Evolutionary conservation across 1,140 invertebrate genomes (phyloP).

Genomic region (Steinernema khuongi): DNA sequence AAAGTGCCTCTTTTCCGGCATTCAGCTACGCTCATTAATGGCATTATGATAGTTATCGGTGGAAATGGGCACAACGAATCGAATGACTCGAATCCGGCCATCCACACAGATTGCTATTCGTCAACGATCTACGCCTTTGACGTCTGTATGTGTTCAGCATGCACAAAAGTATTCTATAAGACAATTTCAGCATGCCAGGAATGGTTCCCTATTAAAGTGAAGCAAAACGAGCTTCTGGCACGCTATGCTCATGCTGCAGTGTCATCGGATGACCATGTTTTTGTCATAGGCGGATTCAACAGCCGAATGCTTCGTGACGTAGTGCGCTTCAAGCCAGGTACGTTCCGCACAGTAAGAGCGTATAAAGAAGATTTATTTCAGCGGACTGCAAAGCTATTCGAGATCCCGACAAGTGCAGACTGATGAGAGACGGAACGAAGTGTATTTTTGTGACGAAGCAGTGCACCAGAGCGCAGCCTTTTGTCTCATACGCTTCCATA

Average conservation of each 20-base stretch:
- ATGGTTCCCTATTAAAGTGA: conserved; percentile 42
- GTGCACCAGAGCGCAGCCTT: conserved; percentile 37
- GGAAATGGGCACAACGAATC: conserved; percentile 56
- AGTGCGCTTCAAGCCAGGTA: conserved; percentile 47
- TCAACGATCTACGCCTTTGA: conserved; percentile 40
- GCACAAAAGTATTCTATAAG: background rate
- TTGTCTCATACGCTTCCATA: conserved; percentile 49
- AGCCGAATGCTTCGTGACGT: conserved; percentile 55
- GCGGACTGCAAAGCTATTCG: conserved; percentile 36
- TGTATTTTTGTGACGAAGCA: conserved; percentile 44
- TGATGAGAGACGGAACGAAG: conserved; percentile 46
- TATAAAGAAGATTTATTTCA: conserved; percentile 19
- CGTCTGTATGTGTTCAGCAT: background rate
- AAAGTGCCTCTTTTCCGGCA: conserved; percentile 48
- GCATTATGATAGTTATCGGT: conserved; percentile 52
- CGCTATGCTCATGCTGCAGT: conserved; percentile 53
- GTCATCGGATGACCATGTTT: conserved; percentile 33
- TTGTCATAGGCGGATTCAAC: conserved; percentile 53
- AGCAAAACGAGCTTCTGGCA: conserved; percentile 30
- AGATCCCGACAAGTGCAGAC: conserved; percentile 43
- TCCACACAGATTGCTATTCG: conserved; percentile 49
- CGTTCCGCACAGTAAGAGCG: background rate
- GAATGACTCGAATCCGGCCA: conserved; percentile 42
- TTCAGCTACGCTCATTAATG: conserved; percentile 53
- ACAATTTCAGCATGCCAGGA: conserved; percentile 49